Evolutionary conservation across 1,140 invertebrate species (phyloP).

Genomic region (Eciton burchellii): DNA sequence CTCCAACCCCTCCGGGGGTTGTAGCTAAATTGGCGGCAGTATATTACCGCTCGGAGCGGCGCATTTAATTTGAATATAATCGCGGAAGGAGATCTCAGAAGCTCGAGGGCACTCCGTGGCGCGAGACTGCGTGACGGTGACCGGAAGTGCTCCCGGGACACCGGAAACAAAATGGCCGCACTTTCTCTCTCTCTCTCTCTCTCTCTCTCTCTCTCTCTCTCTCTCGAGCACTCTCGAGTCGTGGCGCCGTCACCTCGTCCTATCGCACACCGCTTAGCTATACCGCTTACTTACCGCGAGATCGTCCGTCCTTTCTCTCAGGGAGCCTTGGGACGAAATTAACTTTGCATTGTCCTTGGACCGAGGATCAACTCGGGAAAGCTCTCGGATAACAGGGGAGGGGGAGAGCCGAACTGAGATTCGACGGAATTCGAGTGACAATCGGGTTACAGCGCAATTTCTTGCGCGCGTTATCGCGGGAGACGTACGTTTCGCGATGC

Average conservation of each 20-base stretch:
- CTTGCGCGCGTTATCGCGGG: neutral
- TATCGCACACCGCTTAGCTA: slow-evolving; percentile 57
- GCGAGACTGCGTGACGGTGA: slow-evolving; percentile 84
- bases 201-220: slow-evolving; percentile 47
- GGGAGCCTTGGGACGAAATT: slow-evolving; percentile 79
- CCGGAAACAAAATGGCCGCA: slow-evolving; percentile 84
- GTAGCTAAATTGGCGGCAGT: slow-evolving; percentile 85
- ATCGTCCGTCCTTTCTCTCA: slow-evolving; percentile 43
- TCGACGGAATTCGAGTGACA: slow-evolving; percentile 13
- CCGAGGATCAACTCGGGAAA: slow-evolving; percentile 36
- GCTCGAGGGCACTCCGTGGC: slow-evolving; percentile 79
- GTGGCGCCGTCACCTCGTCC: slow-evolving; percentile 63
- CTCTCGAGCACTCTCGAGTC: slow-evolving; percentile 43
- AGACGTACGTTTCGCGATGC: slow-evolving; percentile 30
- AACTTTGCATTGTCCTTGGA: slow-evolving; percentile 78
- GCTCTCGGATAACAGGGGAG: slow-evolving; percentile 72
- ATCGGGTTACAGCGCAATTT: neutral
- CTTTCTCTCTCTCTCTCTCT: slow-evolving; percentile 54
- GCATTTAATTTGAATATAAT: slow-evolving; percentile 87
- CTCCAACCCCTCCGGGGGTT: slow-evolving; percentile 80
- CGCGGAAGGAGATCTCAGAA: slow-evolving; percentile 83
- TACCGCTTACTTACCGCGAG: slow-evolving; percentile 30
- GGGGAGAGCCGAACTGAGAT: slow-evolving; percentile 14
- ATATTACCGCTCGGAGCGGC: slow-evolving; percentile 84
- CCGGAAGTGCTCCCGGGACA: slow-evolving; percentile 84